phyloP scores from a whole-genome alignment of 2,797 vertebrate species.

The Poeciliopsis gracilis region DNA sequence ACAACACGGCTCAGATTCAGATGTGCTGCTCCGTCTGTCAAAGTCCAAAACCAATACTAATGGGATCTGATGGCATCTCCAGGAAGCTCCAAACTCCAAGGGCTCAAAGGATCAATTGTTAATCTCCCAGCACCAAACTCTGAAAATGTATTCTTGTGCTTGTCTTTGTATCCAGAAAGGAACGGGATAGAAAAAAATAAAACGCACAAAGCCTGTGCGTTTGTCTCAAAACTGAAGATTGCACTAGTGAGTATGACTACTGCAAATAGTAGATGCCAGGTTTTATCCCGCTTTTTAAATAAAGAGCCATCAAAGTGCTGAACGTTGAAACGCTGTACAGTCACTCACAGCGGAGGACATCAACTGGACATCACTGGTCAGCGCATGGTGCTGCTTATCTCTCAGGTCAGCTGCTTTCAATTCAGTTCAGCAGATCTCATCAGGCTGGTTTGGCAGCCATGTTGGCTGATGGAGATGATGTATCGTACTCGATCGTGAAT shows the following conservation, averaged over 20 bases:
- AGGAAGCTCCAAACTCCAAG: neutral
- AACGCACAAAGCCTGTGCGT: neutral
- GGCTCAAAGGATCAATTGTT: conserved; percentile 2
- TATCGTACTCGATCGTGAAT: neutral
- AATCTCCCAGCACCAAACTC: neutral
- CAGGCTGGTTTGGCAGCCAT: neutral
- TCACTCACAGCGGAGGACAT: neutral
- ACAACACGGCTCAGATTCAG: neutral
- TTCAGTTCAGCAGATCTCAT: neutral
- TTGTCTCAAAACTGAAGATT: neutral
- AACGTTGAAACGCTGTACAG: neutral
- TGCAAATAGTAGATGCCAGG: neutral
- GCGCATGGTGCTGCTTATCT: neutral
- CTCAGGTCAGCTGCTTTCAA: neutral
- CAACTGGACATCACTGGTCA: neutral
- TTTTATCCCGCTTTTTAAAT: neutral
- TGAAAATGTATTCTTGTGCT: neutral
- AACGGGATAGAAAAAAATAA: neutral
- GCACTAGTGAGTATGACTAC: neutral
- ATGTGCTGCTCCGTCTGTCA: neutral
- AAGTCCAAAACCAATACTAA: neutral
- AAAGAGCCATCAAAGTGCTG: neutral
- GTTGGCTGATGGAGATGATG: neutral
- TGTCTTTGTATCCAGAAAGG: too few species aligned
- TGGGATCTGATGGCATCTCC: neutral